Percentiles rank a stretch among this genome's conserved stretches.
phyloP scores from a whole-genome alignment of 2,113 vertebrate species.

The Lota lota region DNA sequence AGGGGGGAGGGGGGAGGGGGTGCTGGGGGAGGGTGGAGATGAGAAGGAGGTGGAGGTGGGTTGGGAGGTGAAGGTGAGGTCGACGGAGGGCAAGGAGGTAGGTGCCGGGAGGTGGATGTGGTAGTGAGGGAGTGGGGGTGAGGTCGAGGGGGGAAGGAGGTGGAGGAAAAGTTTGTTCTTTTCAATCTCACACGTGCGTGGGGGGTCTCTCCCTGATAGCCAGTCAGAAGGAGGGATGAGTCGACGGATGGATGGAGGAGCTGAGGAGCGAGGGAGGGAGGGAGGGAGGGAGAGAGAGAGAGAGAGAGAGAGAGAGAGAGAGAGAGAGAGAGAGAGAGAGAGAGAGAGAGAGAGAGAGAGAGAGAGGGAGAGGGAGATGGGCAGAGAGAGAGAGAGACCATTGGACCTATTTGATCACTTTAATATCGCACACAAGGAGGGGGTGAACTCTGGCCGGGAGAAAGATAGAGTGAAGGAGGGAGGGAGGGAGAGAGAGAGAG shows the following conservation, averaged over 20 bases:
- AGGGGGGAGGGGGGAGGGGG: conserved; percentile 11
- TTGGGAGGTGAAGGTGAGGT: background rate
- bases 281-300: background rate
- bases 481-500: background rate
- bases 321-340: background rate
- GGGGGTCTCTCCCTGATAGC: background rate
- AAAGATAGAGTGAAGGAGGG: conserved; percentile 1
- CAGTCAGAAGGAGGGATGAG: background rate
- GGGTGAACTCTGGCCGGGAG: conserved; percentile 26
- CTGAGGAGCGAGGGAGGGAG: background rate
- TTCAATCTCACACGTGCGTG: no score
- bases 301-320: background rate
- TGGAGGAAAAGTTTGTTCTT: no score
- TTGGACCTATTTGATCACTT: conserved; percentile 14
- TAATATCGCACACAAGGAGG: conserved; percentile 36
- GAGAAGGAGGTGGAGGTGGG: background rate
- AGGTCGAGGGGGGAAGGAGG: background rate
- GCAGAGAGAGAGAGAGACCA: background rate
- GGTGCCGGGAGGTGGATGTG: background rate
- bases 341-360: background rate
- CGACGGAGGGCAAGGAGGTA: no score
- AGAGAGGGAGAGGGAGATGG: background rate
- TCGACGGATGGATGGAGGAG: conserved; percentile 6
- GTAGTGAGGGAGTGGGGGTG: background rate
- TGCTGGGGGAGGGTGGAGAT: conserved; percentile 10